Evolutionary conservation across 2,113 vertebrate genomes (phyloP), one percentile per base, ranked within the genome.

Genomic region (Buteo buteo): DNA sequence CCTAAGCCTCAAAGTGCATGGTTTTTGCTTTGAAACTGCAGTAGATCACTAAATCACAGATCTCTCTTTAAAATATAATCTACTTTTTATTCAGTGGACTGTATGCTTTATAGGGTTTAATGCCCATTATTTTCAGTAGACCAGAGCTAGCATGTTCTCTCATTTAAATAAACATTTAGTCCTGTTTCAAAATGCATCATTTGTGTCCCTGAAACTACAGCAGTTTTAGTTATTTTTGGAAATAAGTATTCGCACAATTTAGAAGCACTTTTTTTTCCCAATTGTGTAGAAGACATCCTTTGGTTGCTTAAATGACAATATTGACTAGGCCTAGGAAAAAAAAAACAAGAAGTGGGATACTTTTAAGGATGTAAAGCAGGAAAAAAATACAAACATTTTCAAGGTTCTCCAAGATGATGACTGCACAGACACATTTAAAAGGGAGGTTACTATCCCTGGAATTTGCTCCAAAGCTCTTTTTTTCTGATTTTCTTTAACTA

Each of bases 141-240:
- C 55, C 31, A 77, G 64, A 88, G 64, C 79, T 88, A 90, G 64
- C 64, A 24, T 88, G 85, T 54, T 78, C 59, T 86, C 38, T 84
- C 67, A 58, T 64, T 80, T 96, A 95, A 94, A 88, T 78, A 93
- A 94, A 88, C 73, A 84, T 82, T 84, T 92, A 94, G 65, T 49
- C 87, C 73, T 67, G 12, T 84, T 86, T 87, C 57, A 88, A 74
- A 96, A 91, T 76, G 52, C 91, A 95, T 86, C 77, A 54, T 25
- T 77, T 34, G 7, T 71, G 49, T 67, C 54, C 66, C 92, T 92
- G 79, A 79, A 94, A 85, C 62, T 61, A 57, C 72, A 82, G 34
- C 16, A 49, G 28, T 54, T 88, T 66, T 45, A 32, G 28, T 74
- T 94, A 40, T 81, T 83, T 91, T 93, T 92, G 67, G 86, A 94